phyloP scores from a whole-genome alignment of 2,888 invertebrate species.

The Chymomyza fuscimana region DNA sequence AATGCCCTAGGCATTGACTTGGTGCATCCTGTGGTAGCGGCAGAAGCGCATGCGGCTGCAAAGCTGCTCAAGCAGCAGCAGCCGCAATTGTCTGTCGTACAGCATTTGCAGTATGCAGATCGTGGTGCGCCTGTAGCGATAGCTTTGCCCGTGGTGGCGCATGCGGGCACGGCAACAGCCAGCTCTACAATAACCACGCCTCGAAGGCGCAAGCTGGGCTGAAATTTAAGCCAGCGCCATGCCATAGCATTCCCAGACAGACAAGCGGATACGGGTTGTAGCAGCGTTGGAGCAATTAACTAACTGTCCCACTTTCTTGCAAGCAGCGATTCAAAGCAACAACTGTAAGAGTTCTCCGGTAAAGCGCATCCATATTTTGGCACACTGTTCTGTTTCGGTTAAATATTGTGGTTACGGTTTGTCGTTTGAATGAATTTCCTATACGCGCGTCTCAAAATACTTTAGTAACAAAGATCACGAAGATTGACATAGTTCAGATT shows the following conservation, averaged over 20 bases:
- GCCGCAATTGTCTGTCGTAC: slow-evolving; percentile 67
- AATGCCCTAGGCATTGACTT: slow-evolving; percentile 10
- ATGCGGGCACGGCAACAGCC: slow-evolving; percentile 30
- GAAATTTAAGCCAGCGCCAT: slow-evolving; percentile 3
- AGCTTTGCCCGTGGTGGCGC: slow-evolving; percentile 52
- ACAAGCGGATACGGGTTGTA: background rate
- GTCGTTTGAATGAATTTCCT: background rate
- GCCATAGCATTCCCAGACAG: slow-evolving; percentile 7
- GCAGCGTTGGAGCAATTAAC: slow-evolving; percentile 1
- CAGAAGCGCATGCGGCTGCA: slow-evolving; percentile 53
- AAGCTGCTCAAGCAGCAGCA: slow-evolving; percentile 70
- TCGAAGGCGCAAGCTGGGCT: slow-evolving; percentile 62
- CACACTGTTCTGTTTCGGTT: slow-evolving; percentile 9
- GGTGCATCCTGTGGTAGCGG: slow-evolving; percentile 45
- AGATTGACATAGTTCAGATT: no score
- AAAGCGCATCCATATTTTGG: background rate
- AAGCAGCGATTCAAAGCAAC: slow-evolving; percentile 12
- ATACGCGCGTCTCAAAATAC: no score
- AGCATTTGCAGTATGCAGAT: slow-evolving; percentile 60
- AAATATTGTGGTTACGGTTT: background rate
- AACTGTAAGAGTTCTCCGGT: slow-evolving; percentile 33
- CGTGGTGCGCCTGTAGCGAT: slow-evolving; percentile 49
- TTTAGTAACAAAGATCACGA: no score
- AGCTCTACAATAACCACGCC: slow-evolving; percentile 31
- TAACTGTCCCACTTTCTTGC: background rate